Base-by-base conservation (phyloP, 2,888 invertebrate genomes). In the Sinelater perroti region DNA sequence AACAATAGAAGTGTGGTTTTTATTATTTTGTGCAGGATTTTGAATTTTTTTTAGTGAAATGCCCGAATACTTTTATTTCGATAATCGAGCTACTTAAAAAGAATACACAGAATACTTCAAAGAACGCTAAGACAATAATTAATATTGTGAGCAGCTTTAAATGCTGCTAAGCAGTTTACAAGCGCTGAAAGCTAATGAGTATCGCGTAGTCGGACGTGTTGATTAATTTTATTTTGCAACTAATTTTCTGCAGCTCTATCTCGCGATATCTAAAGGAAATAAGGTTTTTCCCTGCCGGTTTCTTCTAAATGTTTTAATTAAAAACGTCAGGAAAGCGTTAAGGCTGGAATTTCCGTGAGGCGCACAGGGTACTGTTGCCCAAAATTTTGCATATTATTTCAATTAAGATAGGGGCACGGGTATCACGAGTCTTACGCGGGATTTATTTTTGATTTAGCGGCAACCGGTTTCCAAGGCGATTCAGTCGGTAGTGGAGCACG, bases 171-270 rank as follows among this genome's bases (percentile, higher is more conserved):
- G 17, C 16, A 10, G 26, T 26, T 45, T 42, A 30, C 13, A 42
- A 18, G 26, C 20, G 45, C 53, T 45, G 20, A 45, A 53, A 45
- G 45, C 36, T 53, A 53, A 45, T 45, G 45, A 53, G 45, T 36
- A 13, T 17, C 20, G 21, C 14, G 44, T 44, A 33, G 33, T 21
- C 33, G 36, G 31, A 16, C 21, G 2, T 38, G 26, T 36, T 45
- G 42, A 53, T 53, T 45, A 53, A 53, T 53, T 53, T 36, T 35
- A 26, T 20, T 8, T 33, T 33, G 33, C 14, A 24, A 33, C 40
- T 42, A 42, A 33, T 52, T 44, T 33, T 52, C 33, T 20, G 33
- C 16, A 42, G 35, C 40, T 8, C 20, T 52, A 17, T 44, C 14
- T 42, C 21, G 21, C 14, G n/a, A 2, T 10, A 20, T 38, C 24